These are phyloP conservation scores for Cryptocephalus primarius DNA, from an alignment of 2,888 invertebrate genomes.

Conservation along the genomic window DNA sequence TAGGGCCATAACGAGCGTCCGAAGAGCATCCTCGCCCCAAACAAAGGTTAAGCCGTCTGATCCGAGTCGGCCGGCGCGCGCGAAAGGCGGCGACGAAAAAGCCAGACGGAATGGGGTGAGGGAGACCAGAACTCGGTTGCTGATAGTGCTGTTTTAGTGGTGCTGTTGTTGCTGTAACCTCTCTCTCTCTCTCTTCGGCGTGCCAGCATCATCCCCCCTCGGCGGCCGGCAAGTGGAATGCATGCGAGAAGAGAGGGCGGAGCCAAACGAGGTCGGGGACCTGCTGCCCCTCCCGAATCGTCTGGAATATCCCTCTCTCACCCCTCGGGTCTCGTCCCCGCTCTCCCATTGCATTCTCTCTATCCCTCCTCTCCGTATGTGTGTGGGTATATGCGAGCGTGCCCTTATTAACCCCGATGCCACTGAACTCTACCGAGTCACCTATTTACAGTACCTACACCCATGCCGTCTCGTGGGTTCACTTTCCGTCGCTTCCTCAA, in stretches of 20 bases:
- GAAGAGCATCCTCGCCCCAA: no score
- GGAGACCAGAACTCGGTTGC: no score
- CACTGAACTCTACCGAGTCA: slow-evolving; percentile 25
- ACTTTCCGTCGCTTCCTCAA: slow-evolving; percentile 18
- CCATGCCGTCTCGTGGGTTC: slow-evolving; percentile 9
- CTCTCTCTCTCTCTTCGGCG: no score
- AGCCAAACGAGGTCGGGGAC: slow-evolving; percentile 45
- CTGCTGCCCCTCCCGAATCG: slow-evolving; percentile 24
- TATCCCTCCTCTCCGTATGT: no score
- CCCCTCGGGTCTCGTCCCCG: neutral
- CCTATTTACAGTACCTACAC: slow-evolving; percentile 19
- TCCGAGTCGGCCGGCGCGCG: no score
- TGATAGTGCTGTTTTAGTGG: no score
- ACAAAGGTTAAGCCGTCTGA: no score
- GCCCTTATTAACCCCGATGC: slow-evolving; percentile 23
- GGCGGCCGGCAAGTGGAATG: slow-evolving; percentile 21
- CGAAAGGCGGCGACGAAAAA: no score
- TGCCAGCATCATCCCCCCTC: neutral
- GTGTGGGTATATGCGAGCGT: neutral
- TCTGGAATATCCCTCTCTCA: neutral
- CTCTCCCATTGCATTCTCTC: no score
- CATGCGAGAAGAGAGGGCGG: slow-evolving; percentile 34
- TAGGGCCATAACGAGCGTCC: no score
- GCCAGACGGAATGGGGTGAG: no score
- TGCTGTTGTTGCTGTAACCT: no score